A percentile compares a stretch with the other conserved stretches of the same genome.
These are phyloP conservation scores for Pungitius pungitius DNA, from an alignment of 2,113 vertebrate genomes.

Conservation along the genomic window DNA sequence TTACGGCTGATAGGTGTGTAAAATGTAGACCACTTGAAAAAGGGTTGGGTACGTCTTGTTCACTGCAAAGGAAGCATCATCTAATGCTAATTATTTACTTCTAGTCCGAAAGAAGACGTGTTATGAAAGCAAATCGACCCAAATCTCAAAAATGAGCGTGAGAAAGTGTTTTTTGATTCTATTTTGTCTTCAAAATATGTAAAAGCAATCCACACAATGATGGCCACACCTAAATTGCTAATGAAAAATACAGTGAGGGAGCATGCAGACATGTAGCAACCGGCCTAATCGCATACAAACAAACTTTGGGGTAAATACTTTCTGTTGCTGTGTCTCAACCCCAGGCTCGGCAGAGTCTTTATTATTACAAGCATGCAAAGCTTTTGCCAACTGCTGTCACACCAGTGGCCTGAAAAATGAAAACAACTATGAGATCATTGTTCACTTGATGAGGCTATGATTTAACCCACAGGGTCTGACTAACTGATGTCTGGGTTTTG, in stretches of 20 bases:
- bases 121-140: not conserved
- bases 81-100: not conserved
- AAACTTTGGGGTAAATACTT: constrained; percentile 31
- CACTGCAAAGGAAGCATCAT: not conserved
- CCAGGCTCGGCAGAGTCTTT: constrained; percentile 17
- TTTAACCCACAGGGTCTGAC: constrained; percentile 29
- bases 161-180: not conserved
- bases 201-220: constrained; percentile 26
- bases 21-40: not conserved
- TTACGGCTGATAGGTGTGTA: not conserved
- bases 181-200: constrained; percentile 26
- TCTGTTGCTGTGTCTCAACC: constrained; percentile 33
- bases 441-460: constrained; percentile 43
- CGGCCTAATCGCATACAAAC: constrained; percentile 50
- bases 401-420: constrained; percentile 48
- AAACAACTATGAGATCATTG: constrained; percentile 65
- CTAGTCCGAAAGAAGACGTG: not conserved
- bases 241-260: constrained; percentile 48
- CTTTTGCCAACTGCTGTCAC: constrained; percentile 59
- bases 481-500: constrained; percentile 21
- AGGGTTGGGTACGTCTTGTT: not conserved
- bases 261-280: constrained; percentile 52
- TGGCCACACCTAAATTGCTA: constrained; percentile 19
- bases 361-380: constrained; percentile 52
- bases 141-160: not conserved